Base-by-base conservation (phyloP, 92 coral and sea anemone genomes). In the Muricea muricata region DNA sequence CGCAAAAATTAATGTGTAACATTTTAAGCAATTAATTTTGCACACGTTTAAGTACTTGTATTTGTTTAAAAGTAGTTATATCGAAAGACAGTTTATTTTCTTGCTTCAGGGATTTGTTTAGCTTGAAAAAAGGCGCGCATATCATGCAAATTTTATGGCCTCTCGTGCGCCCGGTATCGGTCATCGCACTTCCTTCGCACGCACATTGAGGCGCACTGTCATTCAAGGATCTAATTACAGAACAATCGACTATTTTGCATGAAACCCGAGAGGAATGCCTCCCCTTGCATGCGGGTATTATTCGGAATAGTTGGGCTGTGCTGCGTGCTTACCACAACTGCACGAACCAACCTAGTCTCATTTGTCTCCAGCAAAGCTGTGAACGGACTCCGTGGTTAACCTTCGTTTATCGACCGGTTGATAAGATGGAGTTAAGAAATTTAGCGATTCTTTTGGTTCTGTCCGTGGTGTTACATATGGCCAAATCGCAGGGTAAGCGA, bases 321-420 rank as follows among this genome's bases (percentile, higher is more conserved):
- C 86, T 85, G 48, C 75, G 92, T 54, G 65, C 73, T 65, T 60
- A 77, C 79, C 78, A 84, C 83, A 45, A 67, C 68, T 60, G 63
- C 72, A 84, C 88, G 79, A 68, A 76, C 80, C 83, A 50, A 54
- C 90, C 61, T 21, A 73, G 79, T 47, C 78, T 87, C 30, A 84
- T 74, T 77, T 84, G 87, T 84, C 90, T 86, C 65, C 75, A 79
- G 86, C 84, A 78, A 87, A 76, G 87, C 87, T 87, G 87, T 72
- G 72, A 81, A 48, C 93, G 92, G 88, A 94, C 99, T 96, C 91
- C 93, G 94, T 96, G 99, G 93, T 96, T 96, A 87, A 88, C 99
- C 94, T 94, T 85, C 86, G 63, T 75, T 71, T 74, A 39, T 42
- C 48, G 77, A 80, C 70, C 95, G 96, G 99, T 93, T 96, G 95